Evolutionary conservation across 2,113 vertebrate genomes (phyloP).

Genomic region (Caretta caretta): DNA sequence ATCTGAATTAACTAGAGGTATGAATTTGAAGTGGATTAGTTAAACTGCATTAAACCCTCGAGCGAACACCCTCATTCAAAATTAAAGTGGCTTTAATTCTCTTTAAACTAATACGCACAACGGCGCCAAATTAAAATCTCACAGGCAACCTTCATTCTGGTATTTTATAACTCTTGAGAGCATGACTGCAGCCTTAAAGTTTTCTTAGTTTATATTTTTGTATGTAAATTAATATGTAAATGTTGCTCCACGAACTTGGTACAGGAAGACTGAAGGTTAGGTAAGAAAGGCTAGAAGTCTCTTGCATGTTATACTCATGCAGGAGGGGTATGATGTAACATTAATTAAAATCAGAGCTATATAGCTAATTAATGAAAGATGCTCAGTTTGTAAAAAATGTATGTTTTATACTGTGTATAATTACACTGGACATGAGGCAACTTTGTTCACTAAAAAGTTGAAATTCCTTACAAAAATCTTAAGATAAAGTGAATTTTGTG

Average conservation of each 20-base stretch:
- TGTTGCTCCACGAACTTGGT: background rate
- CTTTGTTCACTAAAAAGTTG: background rate
- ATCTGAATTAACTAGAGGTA: background rate
- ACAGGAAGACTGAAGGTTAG: background rate
- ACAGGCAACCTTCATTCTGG: background rate
- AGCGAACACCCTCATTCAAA: background rate
- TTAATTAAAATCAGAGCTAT: background rate
- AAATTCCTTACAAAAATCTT: background rate
- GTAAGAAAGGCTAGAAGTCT: background rate
- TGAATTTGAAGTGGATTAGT: background rate
- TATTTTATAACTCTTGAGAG: background rate
- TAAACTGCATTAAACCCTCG: background rate
- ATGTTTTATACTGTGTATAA: background rate
- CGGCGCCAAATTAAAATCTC: background rate
- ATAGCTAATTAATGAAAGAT: background rate
- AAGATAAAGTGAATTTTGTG: background rate
- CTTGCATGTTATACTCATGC: background rate
- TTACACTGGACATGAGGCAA: background rate
- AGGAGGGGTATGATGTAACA: background rate
- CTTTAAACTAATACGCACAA: background rate
- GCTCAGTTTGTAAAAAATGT: background rate
- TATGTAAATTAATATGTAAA: background rate
- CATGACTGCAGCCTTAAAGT: background rate
- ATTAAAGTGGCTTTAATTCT: background rate
- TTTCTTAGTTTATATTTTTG: background rate